Percentiles rank a stretch among this genome's conserved stretches.
These are phyloP conservation scores for Cylas formicarius DNA, from an alignment of 1,140 invertebrate genomes.

Conservation along the genomic window DNA sequence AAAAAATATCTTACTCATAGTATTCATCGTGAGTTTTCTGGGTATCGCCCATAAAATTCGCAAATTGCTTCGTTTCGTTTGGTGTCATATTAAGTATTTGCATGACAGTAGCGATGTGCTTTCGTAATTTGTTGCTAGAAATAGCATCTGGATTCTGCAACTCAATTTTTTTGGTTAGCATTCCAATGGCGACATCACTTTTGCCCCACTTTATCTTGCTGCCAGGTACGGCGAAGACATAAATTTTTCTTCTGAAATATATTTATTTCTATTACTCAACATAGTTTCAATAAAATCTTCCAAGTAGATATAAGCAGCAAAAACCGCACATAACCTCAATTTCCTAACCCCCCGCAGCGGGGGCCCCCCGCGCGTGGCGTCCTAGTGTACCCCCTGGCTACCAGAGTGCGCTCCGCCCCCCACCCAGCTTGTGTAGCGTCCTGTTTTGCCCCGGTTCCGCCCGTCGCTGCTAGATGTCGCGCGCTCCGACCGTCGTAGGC, in stretches of 20 bases:
- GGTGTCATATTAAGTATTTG: constrained; percentile 23
- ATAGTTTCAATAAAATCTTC: constrained; percentile 15
- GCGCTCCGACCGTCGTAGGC: no score
- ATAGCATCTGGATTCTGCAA: constrained; percentile 11
- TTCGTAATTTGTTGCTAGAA: constrained; percentile 15
- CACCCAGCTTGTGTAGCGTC: no score
- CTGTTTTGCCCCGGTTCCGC: no score
- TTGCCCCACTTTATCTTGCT: constrained; percentile 21
- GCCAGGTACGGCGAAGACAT: constrained; percentile 18
- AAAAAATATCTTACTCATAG: constrained; percentile 31
- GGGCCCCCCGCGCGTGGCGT: no score
- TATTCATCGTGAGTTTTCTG: constrained; percentile 25
- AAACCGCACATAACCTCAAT: no score
- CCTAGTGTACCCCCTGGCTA: no score
- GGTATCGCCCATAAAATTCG: constrained; percentile 24
- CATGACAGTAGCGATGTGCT: constrained; percentile 21
- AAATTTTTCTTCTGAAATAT: constrained; percentile 19
- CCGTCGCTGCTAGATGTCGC: no score
- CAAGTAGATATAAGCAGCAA: no score
- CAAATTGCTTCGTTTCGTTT: constrained; percentile 24
- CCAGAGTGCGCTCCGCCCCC: no score
- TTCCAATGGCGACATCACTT: constrained; percentile 20
- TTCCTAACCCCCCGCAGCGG: no score
- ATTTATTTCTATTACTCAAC: constrained; percentile 12
- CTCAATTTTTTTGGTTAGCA: constrained; percentile 14